Evolutionary conservation across 2,888 invertebrate species (phyloP).

Genomic region (Drosophila falleni): DNA sequence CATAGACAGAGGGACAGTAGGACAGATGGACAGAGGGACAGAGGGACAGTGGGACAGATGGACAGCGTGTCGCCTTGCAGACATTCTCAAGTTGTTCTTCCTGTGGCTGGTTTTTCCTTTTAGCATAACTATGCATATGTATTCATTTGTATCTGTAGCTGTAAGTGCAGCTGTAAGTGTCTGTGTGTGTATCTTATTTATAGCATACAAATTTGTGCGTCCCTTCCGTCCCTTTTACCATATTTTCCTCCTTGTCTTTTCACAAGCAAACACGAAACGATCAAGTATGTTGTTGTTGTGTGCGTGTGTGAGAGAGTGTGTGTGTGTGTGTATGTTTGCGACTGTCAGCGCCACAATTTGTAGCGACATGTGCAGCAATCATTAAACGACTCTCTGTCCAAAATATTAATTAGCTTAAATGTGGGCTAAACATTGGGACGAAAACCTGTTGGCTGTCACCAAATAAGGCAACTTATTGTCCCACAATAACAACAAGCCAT

Average conservation of each 20-base stretch:
- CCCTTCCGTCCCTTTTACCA: slow-evolving; percentile 16
- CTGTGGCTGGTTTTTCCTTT: slow-evolving; percentile 61
- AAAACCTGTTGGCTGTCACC: slow-evolving; percentile 13
- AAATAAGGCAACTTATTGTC: slow-evolving; percentile 21
- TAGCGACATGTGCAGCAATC: slow-evolving; percentile 54
- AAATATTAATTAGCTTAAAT: slow-evolving; percentile 73
- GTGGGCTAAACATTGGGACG: slow-evolving; percentile 24
- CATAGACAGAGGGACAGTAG: neutral
- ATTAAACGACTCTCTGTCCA: slow-evolving; percentile 61
- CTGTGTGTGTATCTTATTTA: slow-evolving; percentile 34
- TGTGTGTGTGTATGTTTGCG: slow-evolving; percentile 20
- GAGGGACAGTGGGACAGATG: neutral
- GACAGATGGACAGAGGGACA: slow-evolving; percentile 10
- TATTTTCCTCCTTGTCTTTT: slow-evolving; percentile 2
- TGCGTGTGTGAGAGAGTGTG: slow-evolving; percentile 12
- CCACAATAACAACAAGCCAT: slow-evolving; percentile 1
- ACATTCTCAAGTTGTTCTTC: slow-evolving; percentile 59
- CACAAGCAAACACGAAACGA: slow-evolving; percentile 9
- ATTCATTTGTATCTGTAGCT: slow-evolving; percentile 20
- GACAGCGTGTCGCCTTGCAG: slow-evolving; percentile 18
- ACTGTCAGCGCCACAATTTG: slow-evolving; percentile 62
- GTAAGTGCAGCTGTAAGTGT: slow-evolving; percentile 10
- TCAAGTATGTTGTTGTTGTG: slow-evolving; percentile 8
- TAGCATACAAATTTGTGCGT: slow-evolving; percentile 48
- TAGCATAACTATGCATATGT: slow-evolving; percentile 33